These are phyloP conservation scores for Myathropa florea DNA, from an alignment of 2,888 invertebrate genomes.

Conservation along the genomic window DNA sequence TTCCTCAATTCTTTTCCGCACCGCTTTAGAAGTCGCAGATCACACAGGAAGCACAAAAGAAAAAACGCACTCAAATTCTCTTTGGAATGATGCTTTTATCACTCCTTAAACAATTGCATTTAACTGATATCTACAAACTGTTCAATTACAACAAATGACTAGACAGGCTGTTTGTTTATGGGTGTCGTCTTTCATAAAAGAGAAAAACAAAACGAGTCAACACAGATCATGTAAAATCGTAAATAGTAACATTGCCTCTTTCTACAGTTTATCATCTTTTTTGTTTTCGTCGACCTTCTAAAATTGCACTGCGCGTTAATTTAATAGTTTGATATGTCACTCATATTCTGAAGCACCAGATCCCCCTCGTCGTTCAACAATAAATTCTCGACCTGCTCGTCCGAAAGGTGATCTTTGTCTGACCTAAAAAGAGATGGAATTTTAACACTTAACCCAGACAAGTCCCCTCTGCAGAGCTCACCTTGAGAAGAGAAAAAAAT, in stretches of 20 bases:
- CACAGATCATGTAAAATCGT: constrained; percentile 46
- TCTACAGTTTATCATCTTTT: constrained; percentile 29
- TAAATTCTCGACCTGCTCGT: constrained; percentile 80
- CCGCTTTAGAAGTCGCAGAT: no score
- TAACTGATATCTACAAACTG: constrained; percentile 65
- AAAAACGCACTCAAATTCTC: neutral
- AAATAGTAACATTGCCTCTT: constrained; percentile 65
- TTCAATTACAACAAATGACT: constrained; percentile 62
- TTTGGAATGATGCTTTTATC: constrained; percentile 58
- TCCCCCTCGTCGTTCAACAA: constrained; percentile 78
- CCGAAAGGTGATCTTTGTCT: constrained; percentile 80
- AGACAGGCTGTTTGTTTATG: constrained; percentile 46
- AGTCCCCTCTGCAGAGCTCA: constrained; percentile 71
- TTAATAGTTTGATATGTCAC: constrained; percentile 73
- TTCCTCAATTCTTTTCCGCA: no score
- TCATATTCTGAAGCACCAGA: constrained; percentile 72
- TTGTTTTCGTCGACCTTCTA: neutral
- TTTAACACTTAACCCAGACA: neutral
- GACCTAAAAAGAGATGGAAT: constrained; percentile 74
- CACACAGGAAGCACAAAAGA: neutral
- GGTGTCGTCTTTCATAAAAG: constrained; percentile 64
- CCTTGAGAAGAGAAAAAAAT: constrained; percentile 80
- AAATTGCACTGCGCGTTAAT: constrained; percentile 27
- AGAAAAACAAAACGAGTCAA: constrained; percentile 62
- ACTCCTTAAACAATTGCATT: constrained; percentile 63